Evolutionary conservation across 2,113 vertebrate species (phyloP).

Genomic region (Gavia stellata): DNA sequence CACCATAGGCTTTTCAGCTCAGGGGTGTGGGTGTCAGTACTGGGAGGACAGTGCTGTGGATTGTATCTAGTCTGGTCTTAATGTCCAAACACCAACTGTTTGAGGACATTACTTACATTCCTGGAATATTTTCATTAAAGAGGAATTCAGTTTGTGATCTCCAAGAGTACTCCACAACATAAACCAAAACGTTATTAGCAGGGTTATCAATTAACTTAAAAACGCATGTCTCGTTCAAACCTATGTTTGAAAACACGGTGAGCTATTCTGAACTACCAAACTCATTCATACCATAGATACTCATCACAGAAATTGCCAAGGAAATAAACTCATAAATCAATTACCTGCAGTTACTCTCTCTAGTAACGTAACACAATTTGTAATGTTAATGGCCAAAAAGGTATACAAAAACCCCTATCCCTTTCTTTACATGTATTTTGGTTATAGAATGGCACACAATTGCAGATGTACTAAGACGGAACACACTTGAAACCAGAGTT

Average conservation of each 20-base stretch:
- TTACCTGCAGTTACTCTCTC: neutral
- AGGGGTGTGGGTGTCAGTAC: neutral
- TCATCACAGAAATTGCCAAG: neutral
- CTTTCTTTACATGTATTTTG: neutral
- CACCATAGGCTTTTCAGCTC: neutral
- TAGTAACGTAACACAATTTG: neutral
- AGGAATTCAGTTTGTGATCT: neutral
- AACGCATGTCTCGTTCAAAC: neutral
- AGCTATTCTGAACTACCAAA: neutral
- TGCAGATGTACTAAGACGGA: neutral
- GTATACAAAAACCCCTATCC: accelerated
- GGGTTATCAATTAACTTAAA: neutral
- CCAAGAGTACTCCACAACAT: neutral
- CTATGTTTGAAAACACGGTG: neutral
- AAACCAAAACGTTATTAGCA: neutral
- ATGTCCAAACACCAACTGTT: neutral
- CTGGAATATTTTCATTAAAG: neutral
- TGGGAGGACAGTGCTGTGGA: neutral
- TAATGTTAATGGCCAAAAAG: neutral
- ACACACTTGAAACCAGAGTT: neutral
- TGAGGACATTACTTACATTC: neutral
- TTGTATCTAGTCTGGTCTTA: neutral
- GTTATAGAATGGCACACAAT: neutral
- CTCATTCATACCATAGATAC: neutral
- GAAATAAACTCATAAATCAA: neutral